Evolutionary conservation across 2,888 invertebrate species (phyloP).

Genomic region (Orchesellides sinensis): DNA sequence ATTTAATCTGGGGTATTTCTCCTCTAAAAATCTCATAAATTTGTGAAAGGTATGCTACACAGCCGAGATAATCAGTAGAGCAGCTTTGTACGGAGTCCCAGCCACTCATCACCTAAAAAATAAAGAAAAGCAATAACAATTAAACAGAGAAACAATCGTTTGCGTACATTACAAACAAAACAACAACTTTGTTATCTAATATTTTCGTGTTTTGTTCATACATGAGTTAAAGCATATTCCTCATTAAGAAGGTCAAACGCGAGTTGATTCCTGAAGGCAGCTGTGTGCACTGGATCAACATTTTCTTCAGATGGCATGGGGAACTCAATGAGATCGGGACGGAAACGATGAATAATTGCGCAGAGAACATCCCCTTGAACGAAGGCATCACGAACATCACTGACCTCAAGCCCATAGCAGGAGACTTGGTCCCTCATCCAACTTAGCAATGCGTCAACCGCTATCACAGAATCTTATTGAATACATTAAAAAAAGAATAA

Average conservation of each 20-base stretch:
- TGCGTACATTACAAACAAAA: background rate
- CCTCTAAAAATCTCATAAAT: constrained; percentile 94
- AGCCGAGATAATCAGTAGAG: constrained; percentile 84
- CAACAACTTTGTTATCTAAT: constrained; percentile 10
- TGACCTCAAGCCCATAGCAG: constrained; percentile 81
- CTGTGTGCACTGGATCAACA: constrained; percentile 76
- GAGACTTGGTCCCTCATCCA: constrained; percentile 88
- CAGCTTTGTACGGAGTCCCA: constrained; percentile 86
- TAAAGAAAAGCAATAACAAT: background rate
- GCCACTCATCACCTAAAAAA: constrained; percentile 82
- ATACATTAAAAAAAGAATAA: background rate
- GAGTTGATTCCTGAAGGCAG: constrained; percentile 84
- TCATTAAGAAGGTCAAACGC: constrained; percentile 92
- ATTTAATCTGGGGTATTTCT: constrained; percentile 90
- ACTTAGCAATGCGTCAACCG: constrained; percentile 85
- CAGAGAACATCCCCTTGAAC: constrained; percentile 83
- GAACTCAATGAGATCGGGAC: constrained; percentile 91
- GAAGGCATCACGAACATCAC: constrained; percentile 85
- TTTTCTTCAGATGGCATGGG: constrained; percentile 82
- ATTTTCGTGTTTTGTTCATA: constrained; percentile 75
- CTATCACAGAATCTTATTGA: constrained; percentile 80
- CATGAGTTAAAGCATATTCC: constrained; percentile 86
- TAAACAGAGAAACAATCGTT: background rate
- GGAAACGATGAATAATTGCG: constrained; percentile 89
- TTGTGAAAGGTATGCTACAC: constrained; percentile 91